Percentiles rank a stretch among this genome's conserved stretches.
These are phyloP conservation scores for Phainopepla nitens DNA, from an alignment of 2,113 vertebrate genomes.

Conservation along the genomic window DNA sequence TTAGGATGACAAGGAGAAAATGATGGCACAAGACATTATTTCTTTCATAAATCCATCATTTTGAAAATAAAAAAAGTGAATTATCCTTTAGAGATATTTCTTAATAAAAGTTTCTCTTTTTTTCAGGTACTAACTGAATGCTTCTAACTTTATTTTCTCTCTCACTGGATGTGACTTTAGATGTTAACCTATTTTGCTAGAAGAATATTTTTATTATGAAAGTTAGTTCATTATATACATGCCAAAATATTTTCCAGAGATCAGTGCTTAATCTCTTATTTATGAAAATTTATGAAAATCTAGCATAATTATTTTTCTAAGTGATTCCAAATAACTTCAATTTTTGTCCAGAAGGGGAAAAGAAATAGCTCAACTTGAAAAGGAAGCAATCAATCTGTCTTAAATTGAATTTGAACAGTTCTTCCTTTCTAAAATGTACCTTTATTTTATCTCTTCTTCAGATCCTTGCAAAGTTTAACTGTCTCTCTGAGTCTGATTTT, in stretches of 20 bases:
- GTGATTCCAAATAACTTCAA: background rate
- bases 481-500: background rate
- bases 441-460: background rate
- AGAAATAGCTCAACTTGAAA: background rate
- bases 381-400: background rate
- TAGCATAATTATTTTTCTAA: background rate
- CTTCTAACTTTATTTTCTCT: background rate
- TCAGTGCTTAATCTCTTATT: background rate
- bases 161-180: background rate
- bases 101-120: background rate
- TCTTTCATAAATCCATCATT: background rate
- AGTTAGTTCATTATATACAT: background rate
- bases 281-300: background rate
- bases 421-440: background rate
- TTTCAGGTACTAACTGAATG: background rate
- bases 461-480: background rate
- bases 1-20: background rate
- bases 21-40: background rate
- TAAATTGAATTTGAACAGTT: background rate
- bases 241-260: background rate
- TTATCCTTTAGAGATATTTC: background rate
- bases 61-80: background rate
- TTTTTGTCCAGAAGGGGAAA: background rate
- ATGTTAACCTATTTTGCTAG: background rate
- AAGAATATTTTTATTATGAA: background rate